Base-by-base conservation (phyloP, 1,140 invertebrate genomes). In the Centruroides vittatus region DNA sequence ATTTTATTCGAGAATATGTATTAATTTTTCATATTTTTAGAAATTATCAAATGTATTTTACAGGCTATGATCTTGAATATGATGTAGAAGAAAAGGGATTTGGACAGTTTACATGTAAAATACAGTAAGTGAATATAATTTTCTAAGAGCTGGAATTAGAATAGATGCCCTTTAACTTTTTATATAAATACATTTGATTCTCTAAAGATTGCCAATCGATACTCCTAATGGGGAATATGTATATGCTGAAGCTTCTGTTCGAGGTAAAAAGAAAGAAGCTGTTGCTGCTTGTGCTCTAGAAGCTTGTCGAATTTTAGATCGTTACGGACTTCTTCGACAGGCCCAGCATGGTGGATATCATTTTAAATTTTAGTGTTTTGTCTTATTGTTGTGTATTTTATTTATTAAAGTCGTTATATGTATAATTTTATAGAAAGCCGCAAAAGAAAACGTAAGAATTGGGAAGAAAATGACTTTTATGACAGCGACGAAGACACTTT, bases 401-500 rank as follows among this genome's bases (percentile, higher is more conserved):
- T 4, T 34, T 61, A 41, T 61, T 3, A 23, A 23, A 23, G 23
- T 23, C 5, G 46, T 34, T 12, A 10, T 58, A 23, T 54, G 35
- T 47, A 58, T 63, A 6, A 9, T 62, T 82, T 50, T 80, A 23
- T 23, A 41, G 41, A 84, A 67, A 78, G 84, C 48, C 73, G 80
- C 65, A 85, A 85, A 59, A 76, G 83, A 8, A 88, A 88, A 71
- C 70, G 74, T n/a, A 80, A 81, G 63, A 84, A 88, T 69, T 87
- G 86, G 86, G 84, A 86, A 70, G 88, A 90, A 48, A 85, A 93
- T 71, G 91, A 96, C 76, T 96, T 80, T 72, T 95, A 95, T 73
- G 90, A 95, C 70, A 93, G 89, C n/a, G 95, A 98, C 72, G 95
- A 98, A 63, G 96, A 98, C 73, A 88, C 86, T 13, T 99, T 89